A percentile compares a stretch with the other conserved stretches of the same genome.
phyloP scores from a whole-genome alignment of 2,113 vertebrate genomes.

The Peromyscus polionotus region DNA sequence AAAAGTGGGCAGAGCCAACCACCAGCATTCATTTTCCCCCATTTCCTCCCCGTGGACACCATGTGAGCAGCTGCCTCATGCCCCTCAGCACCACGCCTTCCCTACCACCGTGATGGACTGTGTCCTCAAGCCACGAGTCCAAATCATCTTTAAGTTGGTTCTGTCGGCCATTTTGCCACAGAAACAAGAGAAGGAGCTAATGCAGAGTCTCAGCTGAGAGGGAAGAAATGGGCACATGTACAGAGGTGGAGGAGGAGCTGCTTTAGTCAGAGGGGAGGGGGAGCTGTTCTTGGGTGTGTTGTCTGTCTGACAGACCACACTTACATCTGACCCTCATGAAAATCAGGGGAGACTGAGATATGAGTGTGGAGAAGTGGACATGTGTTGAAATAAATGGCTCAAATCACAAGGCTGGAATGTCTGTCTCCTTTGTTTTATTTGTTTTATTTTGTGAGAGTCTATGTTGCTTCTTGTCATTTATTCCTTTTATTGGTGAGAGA shows the following conservation, averaged over 20 bases:
- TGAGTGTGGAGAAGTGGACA: not conserved
- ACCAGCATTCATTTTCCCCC: not conserved
- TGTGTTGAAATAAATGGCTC: not conserved
- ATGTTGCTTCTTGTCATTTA: not conserved
- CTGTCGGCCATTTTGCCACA: not conserved
- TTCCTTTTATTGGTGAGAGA: not conserved
- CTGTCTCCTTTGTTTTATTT: not conserved
- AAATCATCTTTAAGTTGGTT: not conserved
- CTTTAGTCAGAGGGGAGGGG: not conserved
- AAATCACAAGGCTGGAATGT: accelerated
- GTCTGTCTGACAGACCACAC: accelerated
- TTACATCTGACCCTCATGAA: not conserved
- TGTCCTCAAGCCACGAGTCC: not conserved
- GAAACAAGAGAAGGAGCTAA: not conserved
- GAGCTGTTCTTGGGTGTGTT: not conserved
- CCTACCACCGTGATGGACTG: not conserved
- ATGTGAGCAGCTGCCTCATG: not conserved
- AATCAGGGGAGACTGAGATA: accelerated
- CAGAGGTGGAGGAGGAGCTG: accelerated
- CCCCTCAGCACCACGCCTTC: not conserved
- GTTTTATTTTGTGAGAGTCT: not conserved
- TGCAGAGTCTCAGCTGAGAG: not conserved
- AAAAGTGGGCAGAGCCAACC: not conserved
- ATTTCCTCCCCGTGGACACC: not conserved
- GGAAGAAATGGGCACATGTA: not conserved